Percentiles rank a stretch among this genome's conserved stretches.
phyloP scores from a whole-genome alignment of 2,888 invertebrate genomes.

The Lymantria dispar region DNA sequence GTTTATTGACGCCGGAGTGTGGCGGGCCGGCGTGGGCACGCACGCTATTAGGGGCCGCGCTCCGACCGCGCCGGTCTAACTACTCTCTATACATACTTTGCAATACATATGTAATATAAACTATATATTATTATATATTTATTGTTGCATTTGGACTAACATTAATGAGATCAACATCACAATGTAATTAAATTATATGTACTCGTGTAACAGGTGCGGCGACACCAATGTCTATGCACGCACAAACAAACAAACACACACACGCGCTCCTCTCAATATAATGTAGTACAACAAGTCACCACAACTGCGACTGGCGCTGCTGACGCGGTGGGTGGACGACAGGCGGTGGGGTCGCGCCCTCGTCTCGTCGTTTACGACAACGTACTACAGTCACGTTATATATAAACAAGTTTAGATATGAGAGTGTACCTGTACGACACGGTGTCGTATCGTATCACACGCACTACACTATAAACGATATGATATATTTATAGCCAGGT shows the following conservation, averaged over 20 bases:
- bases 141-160: slow-evolving; percentile 19
- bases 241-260: too few relatives aligned
- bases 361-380: slow-evolving; percentile 8
- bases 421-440: neutral
- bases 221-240: too few relatives aligned
- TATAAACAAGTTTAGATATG: slow-evolving; percentile 22
- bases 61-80: too few relatives aligned
- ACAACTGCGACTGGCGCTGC: too few relatives aligned
- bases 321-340: neutral
- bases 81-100: too few relatives aligned
- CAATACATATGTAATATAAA: too few relatives aligned
- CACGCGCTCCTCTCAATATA: too few relatives aligned
- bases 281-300: too few relatives aligned
- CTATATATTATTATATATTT: neutral
- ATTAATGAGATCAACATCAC: slow-evolving; percentile 2
- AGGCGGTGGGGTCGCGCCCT: slow-evolving; percentile 20
- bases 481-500: neutral
- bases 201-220: neutral
- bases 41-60: too few relatives aligned
- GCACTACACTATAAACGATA: neutral
- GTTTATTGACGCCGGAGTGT: too few relatives aligned
- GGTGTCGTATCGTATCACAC: too few relatives aligned
- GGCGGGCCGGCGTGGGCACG: too few relatives aligned
- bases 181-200: neutral
- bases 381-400: slow-evolving; percentile 16